phyloP scores from a whole-genome alignment of 2,797 vertebrate species.

The Leptoclinus maculatus region DNA sequence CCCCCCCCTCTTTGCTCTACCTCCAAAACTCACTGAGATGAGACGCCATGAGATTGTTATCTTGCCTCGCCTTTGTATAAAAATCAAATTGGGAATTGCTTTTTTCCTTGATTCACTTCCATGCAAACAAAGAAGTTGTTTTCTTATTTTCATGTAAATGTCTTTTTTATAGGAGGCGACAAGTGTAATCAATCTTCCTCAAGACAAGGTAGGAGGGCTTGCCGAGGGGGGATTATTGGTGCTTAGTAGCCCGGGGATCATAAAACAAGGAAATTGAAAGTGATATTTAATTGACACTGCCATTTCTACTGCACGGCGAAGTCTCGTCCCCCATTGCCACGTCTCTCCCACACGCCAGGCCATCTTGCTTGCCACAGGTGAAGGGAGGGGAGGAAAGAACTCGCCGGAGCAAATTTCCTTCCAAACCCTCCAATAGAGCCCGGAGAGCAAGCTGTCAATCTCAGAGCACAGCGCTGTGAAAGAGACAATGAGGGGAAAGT shows the following conservation, averaged over 20 bases:
- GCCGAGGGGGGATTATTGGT: constrained; percentile 89
- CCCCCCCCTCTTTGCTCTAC: constrained; percentile 70
- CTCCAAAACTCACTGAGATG: constrained; percentile 83
- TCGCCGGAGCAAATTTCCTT: constrained; percentile 80
- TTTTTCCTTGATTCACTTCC: constrained; percentile 85
- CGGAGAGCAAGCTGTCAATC: constrained; percentile 83
- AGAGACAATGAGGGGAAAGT: constrained; percentile 74
- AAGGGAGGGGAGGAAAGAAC: constrained; percentile 70
- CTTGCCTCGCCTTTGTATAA: constrained; percentile 82
- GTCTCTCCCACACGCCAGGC: constrained; percentile 70
- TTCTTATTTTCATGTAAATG: constrained; percentile 93
- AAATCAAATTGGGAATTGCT: constrained; percentile 88
- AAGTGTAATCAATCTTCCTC: constrained; percentile 91
- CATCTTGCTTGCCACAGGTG: constrained; percentile 80
- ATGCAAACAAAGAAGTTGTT: constrained; percentile 87
- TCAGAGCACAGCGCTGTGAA: constrained; percentile 70
- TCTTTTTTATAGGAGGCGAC: constrained; percentile 88
- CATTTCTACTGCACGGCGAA: constrained; percentile 83
- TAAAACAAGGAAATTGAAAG: constrained; percentile 93
- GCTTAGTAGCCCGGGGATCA: constrained; percentile 89
- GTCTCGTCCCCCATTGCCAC: constrained; percentile 66
- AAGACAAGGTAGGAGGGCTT: constrained; percentile 89
- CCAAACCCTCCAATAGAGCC: constrained; percentile 72
- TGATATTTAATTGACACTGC: constrained; percentile 93
- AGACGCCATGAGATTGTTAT: constrained; percentile 86